Conservation (phyloP, 92 coral and sea anemone species). For the Phenganax marumi region DNA sequence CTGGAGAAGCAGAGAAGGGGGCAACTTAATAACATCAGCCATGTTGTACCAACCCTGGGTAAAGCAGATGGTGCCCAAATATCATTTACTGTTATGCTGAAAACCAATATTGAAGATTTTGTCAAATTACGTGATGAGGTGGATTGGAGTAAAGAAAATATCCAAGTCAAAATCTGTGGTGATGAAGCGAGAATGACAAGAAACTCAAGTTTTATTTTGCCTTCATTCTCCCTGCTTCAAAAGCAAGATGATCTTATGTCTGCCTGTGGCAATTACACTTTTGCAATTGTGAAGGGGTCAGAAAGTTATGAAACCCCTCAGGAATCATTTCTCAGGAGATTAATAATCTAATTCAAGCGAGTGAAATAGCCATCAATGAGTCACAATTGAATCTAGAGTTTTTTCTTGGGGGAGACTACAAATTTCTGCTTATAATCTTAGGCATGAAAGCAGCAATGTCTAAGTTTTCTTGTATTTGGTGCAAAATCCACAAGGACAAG, state of each 20-base stretch:
- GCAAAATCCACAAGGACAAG: constrained; percentile 54
- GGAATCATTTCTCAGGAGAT: constrained; percentile 30
- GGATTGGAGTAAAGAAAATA: constrained; percentile 34
- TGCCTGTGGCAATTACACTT: constrained; percentile 36
- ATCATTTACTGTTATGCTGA: constrained; percentile 48
- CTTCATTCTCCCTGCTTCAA: constrained; percentile 35
- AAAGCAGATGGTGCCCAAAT: constrained; percentile 60
- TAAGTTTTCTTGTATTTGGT: constrained; percentile 58
- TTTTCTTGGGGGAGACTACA: constrained; percentile 62
- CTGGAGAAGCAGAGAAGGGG: constrained; percentile 61
- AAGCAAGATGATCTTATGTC: constrained; percentile 31
- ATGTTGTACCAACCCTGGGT: constrained; percentile 62
- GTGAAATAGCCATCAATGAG: constrained; percentile 11
- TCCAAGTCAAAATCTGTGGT: constrained; percentile 57
- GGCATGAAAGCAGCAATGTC: constrained; percentile 64
- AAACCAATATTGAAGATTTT: too few relatives aligned
- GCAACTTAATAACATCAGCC: constrained; percentile 62
- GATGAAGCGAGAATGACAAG: constrained; percentile 57
- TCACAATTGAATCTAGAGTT: constrained; percentile 39
- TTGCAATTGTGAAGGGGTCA: constrained; percentile 39
- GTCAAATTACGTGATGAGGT: constrained; percentile 1
- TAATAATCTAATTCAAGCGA: constrained; percentile 16
- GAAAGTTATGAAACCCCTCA: constrained; percentile 42
- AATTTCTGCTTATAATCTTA: constrained; percentile 59
- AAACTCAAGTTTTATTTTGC: constrained; percentile 34